Evolutionary conservation across 92 coral and sea anemone genomes (phyloP).

Genomic region (Plumapathes pennacea): DNA sequence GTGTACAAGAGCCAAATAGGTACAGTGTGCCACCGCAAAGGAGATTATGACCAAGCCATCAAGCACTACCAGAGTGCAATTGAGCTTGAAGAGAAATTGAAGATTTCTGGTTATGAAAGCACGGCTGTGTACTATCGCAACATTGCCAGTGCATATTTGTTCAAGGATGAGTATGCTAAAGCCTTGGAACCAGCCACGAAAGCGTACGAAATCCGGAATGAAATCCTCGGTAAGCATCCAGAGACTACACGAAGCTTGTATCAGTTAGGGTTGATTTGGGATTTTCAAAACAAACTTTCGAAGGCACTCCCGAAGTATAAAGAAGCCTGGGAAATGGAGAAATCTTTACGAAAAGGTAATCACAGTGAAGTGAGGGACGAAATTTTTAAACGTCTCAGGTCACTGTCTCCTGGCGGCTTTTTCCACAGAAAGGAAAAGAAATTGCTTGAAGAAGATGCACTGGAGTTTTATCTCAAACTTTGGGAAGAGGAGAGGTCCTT

Average conservation of each 20-base stretch:
- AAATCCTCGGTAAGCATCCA: constrained; percentile 53
- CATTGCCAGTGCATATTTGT: constrained; percentile 54
- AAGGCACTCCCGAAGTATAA: constrained; percentile 32
- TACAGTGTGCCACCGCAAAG: constrained; percentile 3
- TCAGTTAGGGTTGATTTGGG: constrained; percentile 51
- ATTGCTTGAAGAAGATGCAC: constrained; percentile 3
- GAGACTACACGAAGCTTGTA: constrained; percentile 62
- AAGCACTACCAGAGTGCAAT: constrained; percentile 46
- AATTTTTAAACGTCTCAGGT: constrained; percentile 13
- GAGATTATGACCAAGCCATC: constrained; percentile 35
- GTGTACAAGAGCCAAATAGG: constrained; percentile 25
- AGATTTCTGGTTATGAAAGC: constrained; percentile 40
- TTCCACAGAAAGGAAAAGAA: not conserved
- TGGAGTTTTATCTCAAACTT: constrained; percentile 7
- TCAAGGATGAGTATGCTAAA: constrained; percentile 28
- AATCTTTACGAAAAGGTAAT: constrained; percentile 28
- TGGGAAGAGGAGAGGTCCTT: constrained; percentile 4
- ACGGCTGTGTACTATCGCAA: constrained; percentile 54
- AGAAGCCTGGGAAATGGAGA: constrained; percentile 63
- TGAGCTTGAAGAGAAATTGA: constrained; percentile 35
- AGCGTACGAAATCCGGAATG: constrained; percentile 43
- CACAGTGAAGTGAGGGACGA: constrained; percentile 39
- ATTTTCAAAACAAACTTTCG: constrained; percentile 5
- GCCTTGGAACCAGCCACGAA: constrained; percentile 46
- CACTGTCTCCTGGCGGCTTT: not conserved